phyloP scores from a whole-genome alignment of 2,113 vertebrate species.

The Ophthalmolycus amberensis region DNA sequence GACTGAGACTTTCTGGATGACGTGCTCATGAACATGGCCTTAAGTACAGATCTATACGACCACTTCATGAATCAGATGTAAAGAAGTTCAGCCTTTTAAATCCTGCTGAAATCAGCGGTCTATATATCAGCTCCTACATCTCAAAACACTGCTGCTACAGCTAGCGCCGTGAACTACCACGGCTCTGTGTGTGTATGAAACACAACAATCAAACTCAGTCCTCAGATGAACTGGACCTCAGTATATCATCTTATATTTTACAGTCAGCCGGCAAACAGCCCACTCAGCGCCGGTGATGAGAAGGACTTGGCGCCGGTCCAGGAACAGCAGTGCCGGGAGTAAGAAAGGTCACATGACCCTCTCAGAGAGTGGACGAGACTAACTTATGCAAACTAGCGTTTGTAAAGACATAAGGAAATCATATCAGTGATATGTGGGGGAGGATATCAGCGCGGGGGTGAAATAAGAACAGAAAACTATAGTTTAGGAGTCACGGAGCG shows the following conservation, averaged over 20 bases:
- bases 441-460: not conserved
- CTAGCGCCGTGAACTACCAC: no score
- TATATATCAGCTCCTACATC: no score
- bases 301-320: conserved; percentile 33
- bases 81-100: not conserved
- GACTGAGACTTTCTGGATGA: not conserved
- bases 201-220: not conserved
- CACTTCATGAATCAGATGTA: not conserved
- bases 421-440: not conserved
- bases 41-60: not conserved
- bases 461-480: not conserved
- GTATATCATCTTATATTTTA: conserved; percentile 18
- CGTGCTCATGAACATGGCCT: no score
- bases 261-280: conserved; percentile 24
- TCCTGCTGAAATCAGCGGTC: no score
- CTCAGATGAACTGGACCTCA: conserved; percentile 10
- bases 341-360: conserved; percentile 48
- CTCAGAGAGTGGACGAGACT: not conserved
- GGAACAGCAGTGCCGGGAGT: not conserved
- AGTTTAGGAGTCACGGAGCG: conserved; percentile 15
- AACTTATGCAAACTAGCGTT: conserved; percentile 13
- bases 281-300: conserved; percentile 23
- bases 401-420: conserved; percentile 15
- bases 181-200: no score
- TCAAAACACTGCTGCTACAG: no score